Base-by-base conservation (phyloP, 2,888 invertebrate genomes). In the Perdita meconis region DNA sequence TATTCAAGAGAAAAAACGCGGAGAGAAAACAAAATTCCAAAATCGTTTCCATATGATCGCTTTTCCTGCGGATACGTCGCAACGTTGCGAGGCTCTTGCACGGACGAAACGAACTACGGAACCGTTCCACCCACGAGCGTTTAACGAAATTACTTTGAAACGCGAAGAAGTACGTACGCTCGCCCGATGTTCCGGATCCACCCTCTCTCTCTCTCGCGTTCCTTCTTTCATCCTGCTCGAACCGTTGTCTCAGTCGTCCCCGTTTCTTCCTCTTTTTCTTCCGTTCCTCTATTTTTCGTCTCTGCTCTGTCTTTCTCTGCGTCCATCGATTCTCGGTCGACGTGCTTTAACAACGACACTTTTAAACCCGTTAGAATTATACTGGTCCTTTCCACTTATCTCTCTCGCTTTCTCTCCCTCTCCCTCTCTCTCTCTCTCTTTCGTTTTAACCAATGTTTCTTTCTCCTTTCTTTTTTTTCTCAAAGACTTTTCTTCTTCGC, bases 141-240 rank as follows among this genome's bases (percentile, higher is more conserved):
- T 85, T 86, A 86, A 86, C 85, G 81, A 85, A 85, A 85, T 86
- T 86, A 85, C 87, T 82, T 85, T 81, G 86, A 82, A 86, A 85
- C 85, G 85, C 86, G 83, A 85, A 83, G 73, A 81, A 83, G 72
- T 85, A 78, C 79, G 72, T 85, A 78, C 79, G 78, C 61, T 42
- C 64, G 74, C 64, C 77, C 57, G 73, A 74, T 77, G 81, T 69
- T 80, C 68, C 56, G 30, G 57, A 68, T 57, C 75, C 73, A 56
- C 66, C 59, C 38, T 56, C 57, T 47, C 51, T 47, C 51, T 64
- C 67, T 64, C 67, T 61, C 66, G 53, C 40, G 2, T 26, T 24
- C 51, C 56, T 50, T 34, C 56, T 19, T 47, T 10, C 47, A 19
- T 47, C 47, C 47, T 47, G 3, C 47, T 19, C 47, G 47, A 19